Conservation (phyloP, 2,888 invertebrate genomes). For the Parnassius glacialis region DNA sequence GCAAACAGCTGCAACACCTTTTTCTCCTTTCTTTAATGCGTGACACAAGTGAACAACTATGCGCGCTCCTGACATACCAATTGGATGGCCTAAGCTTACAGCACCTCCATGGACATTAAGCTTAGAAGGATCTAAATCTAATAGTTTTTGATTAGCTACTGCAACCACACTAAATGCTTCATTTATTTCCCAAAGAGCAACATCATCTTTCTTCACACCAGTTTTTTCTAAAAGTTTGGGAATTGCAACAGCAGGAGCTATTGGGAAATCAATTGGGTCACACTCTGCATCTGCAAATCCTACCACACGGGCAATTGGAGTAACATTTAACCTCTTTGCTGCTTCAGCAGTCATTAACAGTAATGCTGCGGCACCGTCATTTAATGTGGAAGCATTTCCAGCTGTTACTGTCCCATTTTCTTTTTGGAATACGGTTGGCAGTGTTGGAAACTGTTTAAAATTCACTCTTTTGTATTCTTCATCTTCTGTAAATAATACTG, state of each 20-base stretch:
- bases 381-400: constrained; percentile 98
- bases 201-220: constrained; percentile 92
- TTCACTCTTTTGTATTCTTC: constrained; percentile 97
- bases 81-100: constrained; percentile 99
- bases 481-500: constrained; percentile 89
- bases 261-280: constrained; percentile 98
- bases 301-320: constrained; percentile 94
- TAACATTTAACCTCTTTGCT: constrained; percentile 87
- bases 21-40: constrained; percentile 92
- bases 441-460: constrained; percentile 93
- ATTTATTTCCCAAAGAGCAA: constrained; percentile 98
- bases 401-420: constrained; percentile 98
- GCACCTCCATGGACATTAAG: constrained; percentile 98
- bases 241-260: constrained; percentile 96
- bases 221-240: constrained; percentile 91
- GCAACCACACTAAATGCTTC: constrained; percentile 99
- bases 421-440: constrained; percentile 95
- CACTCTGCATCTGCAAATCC: constrained; percentile 96
- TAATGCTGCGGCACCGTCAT: constrained; percentile 97
- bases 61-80: constrained; percentile 99
- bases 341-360: constrained; percentile 90
- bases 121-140: constrained; percentile 93
- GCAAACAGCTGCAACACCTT: constrained; percentile 97
- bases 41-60: constrained; percentile 95
- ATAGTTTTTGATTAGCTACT: constrained; percentile 92